Evolutionary conservation across 2,797 vertebrate genomes (phyloP), one percentile per base, ranked within the genome.

Genomic region (Lagocephalus sceleratus): DNA sequence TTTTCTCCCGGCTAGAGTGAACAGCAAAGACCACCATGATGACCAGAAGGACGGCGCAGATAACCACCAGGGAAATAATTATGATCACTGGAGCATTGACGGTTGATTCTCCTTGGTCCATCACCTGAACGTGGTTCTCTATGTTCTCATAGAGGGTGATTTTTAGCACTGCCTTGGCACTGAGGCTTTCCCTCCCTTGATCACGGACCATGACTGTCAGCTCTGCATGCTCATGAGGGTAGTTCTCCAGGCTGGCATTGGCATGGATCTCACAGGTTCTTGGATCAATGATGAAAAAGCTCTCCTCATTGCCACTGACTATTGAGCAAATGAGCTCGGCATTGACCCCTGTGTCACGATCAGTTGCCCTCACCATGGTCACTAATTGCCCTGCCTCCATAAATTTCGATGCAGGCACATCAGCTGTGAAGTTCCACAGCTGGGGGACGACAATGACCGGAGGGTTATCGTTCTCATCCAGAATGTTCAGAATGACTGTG

Each of bases 391-490:
- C 95, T 0, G 81, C 88, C 42, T 94, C 93, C 0, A 93, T 91
- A 67, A 93, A 93, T 76, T 92, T 94, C 29, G 92, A 94, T 5
- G 93, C 91, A 0, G 86, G 85, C 26, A 98, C 87, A n/a, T 95
- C 94, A 1, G 95, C 94, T 0, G 94, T 94, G 72, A 92, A 92
- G 79, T 99, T 98, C 83, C 84, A 94, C 22, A 98, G 84, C 0
- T 75, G 87, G 0, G 96, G 96, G 6, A 89, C 90, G 60, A 95
- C 88, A 0, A 99, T 94, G 55, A 94, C 86, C 0, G 96, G 96
- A 1, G 91, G 88, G 0, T 98, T 99, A 79, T 99, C 97, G 0
- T 99, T 99, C 66, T 97, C 95, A 2, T 99, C 97, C 14, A 97
- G 88, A 61, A 99, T 81, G 20, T 93, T 98, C 9, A 99, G 83